Conservation (phyloP, 1,140 invertebrate genomes). For the Dermatophagoides farinae region DNA sequence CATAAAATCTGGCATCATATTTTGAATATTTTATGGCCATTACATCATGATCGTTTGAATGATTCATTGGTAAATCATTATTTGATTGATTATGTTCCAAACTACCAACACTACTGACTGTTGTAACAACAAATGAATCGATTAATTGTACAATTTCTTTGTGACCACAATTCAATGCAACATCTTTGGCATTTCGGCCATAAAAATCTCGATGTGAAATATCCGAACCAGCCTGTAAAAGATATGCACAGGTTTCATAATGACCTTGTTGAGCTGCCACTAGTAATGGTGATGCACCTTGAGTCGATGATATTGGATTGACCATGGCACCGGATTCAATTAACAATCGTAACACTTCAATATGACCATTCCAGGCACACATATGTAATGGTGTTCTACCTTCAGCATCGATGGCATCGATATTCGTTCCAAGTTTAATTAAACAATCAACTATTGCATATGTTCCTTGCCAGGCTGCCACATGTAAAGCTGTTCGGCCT, state of each 20-base stretch:
- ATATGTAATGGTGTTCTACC: conserved; percentile 72
- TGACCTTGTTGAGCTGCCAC: conserved; percentile 93
- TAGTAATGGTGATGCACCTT: conserved; percentile 92
- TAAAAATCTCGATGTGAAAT: conserved; percentile 5
- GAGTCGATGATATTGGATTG: conserved; percentile 71
- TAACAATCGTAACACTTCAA: conserved; percentile 75
- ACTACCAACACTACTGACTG: background rate
- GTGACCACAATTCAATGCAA: conserved; percentile 9
- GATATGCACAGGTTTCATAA: conserved; percentile 60
- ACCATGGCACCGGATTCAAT: conserved; percentile 81
- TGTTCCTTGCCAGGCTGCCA: conserved; percentile 82
- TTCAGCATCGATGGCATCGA: conserved; percentile 73
- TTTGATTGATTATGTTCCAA: background rate
- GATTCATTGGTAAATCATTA: background rate
- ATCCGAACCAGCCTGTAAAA: conserved; percentile 61
- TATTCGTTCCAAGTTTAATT: conserved; percentile 47
- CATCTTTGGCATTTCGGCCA: conserved; percentile 10
- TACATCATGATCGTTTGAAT: background rate
- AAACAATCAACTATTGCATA: conserved; percentile 68
- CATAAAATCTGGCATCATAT: background rate
- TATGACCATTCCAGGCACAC: conserved; percentile 76
- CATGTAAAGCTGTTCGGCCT: conserved; percentile 72
- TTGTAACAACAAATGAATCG: background rate
- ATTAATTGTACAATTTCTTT: conserved; percentile 7
- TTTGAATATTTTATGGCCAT: background rate